Conservation (phyloP, 2,888 invertebrate species). For the Stenchaetothrips biformis region DNA sequence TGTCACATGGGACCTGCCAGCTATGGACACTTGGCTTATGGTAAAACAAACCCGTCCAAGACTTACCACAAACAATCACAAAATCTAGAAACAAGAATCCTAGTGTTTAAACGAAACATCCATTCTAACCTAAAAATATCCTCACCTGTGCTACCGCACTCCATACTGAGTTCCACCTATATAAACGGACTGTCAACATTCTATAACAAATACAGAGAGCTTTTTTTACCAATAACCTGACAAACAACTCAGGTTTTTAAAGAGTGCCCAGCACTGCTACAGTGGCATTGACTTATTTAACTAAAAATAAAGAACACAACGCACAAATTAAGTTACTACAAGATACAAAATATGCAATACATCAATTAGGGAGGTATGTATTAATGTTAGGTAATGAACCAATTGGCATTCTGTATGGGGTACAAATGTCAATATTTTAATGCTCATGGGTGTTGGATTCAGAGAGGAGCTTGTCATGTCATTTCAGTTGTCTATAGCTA, state of each 20-base stretch:
- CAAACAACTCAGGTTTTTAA: neutral
- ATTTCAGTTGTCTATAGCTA: conserved; percentile 11
- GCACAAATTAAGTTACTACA: conserved; percentile 21
- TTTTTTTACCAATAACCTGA: neutral
- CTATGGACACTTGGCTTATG: conserved; percentile 24
- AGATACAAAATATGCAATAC: conserved; percentile 25
- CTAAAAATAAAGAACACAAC: conserved; percentile 22
- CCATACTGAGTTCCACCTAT: conserved; percentile 15
- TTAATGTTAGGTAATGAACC: conserved; percentile 23
- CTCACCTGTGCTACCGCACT: conserved; percentile 17
- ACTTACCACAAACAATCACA: conserved; percentile 25
- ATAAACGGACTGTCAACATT: conserved; percentile 21
- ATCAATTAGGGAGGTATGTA: conserved; percentile 23
- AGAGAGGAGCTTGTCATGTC: conserved; percentile 19
- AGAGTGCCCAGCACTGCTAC: conserved; percentile 22
- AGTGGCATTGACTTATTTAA: conserved; percentile 14
- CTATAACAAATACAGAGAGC: conserved; percentile 23
- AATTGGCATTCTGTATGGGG: conserved; percentile 17
- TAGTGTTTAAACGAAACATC: conserved; percentile 15
- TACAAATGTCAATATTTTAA: conserved; percentile 22
- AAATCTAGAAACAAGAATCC: conserved; percentile 25
- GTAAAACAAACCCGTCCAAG: conserved; percentile 21
- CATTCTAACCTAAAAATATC: conserved; percentile 21
- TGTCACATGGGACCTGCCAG: conserved; percentile 20
- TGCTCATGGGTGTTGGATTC: neutral